Base-by-base conservation (phyloP, 1,140 invertebrate species). In the Ridgeia piscesae region DNA sequence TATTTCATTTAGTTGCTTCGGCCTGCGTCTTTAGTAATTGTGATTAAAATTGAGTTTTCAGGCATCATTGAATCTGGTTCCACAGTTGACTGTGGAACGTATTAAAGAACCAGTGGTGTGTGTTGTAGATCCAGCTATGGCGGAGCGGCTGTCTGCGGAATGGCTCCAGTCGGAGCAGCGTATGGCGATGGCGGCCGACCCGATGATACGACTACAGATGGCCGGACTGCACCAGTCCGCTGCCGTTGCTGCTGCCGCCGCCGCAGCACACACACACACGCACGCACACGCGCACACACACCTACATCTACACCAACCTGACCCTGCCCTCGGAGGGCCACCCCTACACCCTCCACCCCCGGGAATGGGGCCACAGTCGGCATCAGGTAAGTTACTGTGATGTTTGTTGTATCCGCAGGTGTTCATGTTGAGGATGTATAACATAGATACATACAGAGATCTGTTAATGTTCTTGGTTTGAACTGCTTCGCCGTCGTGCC, bases 251-350 rank as follows among this genome's bases (percentile, higher is more conserved):
- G 93, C 93, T 21, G 93, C 97, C 97, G 92, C 97, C 97, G 96
- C 98, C 97, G 95, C 97, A 98, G 95, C 96, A 35, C 98, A 98
- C 95, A 97, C 98, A 91, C 98, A 98, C 96, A 98, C 98, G 94
- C 98, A 97, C 93, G 95, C 96, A 91, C 97, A 97, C 94, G 95
- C 96, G 48, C 96, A 99, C 97, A 98, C 98, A 94, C 98, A 98
- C 97, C 97, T 98, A 95, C 98, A 98, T 96, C 97, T 98, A 95
- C 98, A 98, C 96, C 97, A 95, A 91, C 94, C 97, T 94, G 94
- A 96, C 89, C 97, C 97, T 95, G 97, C 97, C 96, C 97, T 98
- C 91, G 89, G 93, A 91, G 88, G 34, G 35, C 92, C 92, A 97
- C 97, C 93, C 96, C 97, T 94, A 94, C 92, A 94, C 42, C 58